phyloP scores from a whole-genome alignment of 1,140 invertebrate species.

The Zaprionus tsacasi region DNA sequence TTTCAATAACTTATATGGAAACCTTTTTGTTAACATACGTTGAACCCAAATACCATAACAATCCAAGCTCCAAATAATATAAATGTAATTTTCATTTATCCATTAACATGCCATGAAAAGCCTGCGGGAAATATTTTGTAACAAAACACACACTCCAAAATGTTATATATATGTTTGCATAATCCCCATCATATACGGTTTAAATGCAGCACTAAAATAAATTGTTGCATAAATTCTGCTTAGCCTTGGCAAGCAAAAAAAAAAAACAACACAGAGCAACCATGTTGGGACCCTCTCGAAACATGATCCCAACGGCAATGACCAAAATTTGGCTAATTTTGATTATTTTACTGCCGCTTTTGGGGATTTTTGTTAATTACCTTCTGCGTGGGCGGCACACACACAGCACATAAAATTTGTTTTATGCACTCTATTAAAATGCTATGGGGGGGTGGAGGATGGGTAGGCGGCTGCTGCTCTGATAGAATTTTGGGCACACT shows the following conservation, averaged over 20 bases:
- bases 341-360: conserved; percentile 73
- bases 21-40: too few relatives aligned
- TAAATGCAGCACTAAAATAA: conserved; percentile 48
- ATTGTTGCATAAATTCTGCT: conserved; percentile 35
- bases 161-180: not conserved
- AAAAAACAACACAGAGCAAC: not conserved
- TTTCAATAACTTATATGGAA: too few relatives aligned
- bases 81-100: not conserved
- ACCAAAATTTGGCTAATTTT: conserved; percentile 72
- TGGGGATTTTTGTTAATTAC: conserved; percentile 69
- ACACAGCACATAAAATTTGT: conserved; percentile 32
- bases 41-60: not conserved
- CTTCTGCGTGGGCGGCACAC: conserved; percentile 37
- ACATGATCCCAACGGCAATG: conserved; percentile 43
- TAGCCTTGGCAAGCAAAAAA: not conserved
- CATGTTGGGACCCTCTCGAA: conserved; percentile 29
- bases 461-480: conserved; percentile 26
- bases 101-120: not conserved
- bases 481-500: conserved; percentile 73
- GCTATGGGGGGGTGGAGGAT: not conserved
- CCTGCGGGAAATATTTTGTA: not conserved
- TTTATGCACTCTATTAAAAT: conserved; percentile 71
- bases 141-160: not conserved
- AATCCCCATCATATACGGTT: conserved; percentile 12
- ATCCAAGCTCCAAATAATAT: not conserved